Base-by-base conservation (phyloP, 2,113 vertebrate genomes). In the Psilopsiagon aymara region DNA sequence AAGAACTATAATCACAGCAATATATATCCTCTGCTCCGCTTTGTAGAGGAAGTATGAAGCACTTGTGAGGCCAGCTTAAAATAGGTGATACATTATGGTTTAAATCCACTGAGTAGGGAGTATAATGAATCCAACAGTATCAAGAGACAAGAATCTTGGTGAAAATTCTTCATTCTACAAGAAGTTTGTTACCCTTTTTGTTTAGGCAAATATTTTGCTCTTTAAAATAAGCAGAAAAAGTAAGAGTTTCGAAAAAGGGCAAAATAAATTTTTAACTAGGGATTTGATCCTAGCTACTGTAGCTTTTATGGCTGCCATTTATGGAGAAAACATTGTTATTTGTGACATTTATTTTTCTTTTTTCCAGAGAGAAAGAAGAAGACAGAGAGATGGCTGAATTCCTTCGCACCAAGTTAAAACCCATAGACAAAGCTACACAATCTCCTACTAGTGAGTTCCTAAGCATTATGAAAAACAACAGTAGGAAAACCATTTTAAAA, bases 381-480 rank as follows among this genome's bases (percentile, higher is more conserved):
- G 99, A 99, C 96, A 99, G 99, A 73, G 99, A 99, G 97, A 99
- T 99, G 99, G 99, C 98, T 0, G 99, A 99, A 97, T 99, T 99
- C 96, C 98, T 99, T 92, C 97, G 98, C 85, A 99, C 98, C 97
- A 99, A 99, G 97, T 98, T 99, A 97, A 98, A 98, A 98, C 98
- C 99, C 55, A 96, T 98, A 97, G 99, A 99, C 93, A 99, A 99
- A 98, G 98, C 98, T 95, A 98, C 98, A 86, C 98, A 97, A 71
- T 98, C 97, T 66, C 96, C 98, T 96, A 97, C 98, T 86, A 98
- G 99, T 99, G 96, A 99, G 99, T 98, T 67, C 76, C 43, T 39
- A 64, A 92, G 28, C 13, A 35, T 59, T 86, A 66, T 67, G 10
- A 19, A 49, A 73, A 37, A 23, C 29, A 68, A 23, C 7, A 69